A percentile compares a stretch with the other conserved stretches of the same genome.
phyloP scores from a whole-genome alignment of 2,797 vertebrate species.

The Tachyglossus aculeatus region DNA sequence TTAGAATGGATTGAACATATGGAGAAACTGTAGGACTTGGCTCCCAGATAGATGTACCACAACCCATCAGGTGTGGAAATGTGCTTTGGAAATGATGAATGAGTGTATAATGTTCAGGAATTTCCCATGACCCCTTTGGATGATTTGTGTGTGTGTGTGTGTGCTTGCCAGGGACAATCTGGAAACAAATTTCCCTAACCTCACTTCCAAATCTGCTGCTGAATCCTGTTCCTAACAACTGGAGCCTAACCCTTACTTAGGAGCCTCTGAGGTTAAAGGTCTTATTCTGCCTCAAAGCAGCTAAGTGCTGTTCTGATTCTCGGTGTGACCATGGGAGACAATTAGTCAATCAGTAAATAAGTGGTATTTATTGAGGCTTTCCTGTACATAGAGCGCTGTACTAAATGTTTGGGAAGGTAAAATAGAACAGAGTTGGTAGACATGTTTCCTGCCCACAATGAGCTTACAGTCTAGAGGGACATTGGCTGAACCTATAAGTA shows the following conservation, averaged over 20 bases:
- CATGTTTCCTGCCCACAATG: too few relatives aligned
- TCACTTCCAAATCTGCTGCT: conserved; percentile 48
- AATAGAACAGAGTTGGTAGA: too few relatives aligned
- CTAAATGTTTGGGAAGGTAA: too few relatives aligned
- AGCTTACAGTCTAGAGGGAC: too few relatives aligned
- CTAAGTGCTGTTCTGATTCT: background rate
- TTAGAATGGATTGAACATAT: background rate
- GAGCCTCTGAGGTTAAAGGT: conserved; percentile 8
- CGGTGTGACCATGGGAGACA: too few relatives aligned
- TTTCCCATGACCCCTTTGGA: conserved; percentile 43
- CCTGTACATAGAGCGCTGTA: too few relatives aligned
- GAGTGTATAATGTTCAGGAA: conserved; percentile 17
- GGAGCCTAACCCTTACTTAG: conserved; percentile 42
- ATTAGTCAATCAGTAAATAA: too few relatives aligned
- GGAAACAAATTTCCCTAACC: conserved; percentile 49
- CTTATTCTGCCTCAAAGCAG: background rate
- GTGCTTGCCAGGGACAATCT: conserved; percentile 33
- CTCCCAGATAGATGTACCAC: conserved; percentile 11
- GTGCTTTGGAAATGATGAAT: conserved; percentile 36
- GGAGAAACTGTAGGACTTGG: background rate
- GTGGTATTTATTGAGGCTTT: too few relatives aligned
- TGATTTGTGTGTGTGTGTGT: conserved; percentile 3
- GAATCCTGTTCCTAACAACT: conserved; percentile 34
- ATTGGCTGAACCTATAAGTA: too few relatives aligned
- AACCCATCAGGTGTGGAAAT: conserved; percentile 15